Percentiles rank a stretch among this genome's conserved stretches.
Evolutionary conservation across 2,888 invertebrate genomes (phyloP).

Genomic region (Sisyra nigra): DNA sequence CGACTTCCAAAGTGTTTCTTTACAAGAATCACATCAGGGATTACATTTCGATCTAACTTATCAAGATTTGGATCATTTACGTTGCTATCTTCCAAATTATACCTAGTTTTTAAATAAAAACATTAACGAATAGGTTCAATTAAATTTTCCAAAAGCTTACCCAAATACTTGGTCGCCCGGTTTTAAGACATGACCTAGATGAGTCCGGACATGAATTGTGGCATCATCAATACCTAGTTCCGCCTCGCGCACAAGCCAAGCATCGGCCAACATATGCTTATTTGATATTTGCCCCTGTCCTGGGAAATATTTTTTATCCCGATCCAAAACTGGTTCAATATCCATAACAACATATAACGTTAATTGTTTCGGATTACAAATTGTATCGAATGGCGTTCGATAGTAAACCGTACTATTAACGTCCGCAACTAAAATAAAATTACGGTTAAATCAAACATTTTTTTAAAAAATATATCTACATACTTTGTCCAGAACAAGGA

Average conservation of each 20-base stretch:
- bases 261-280: conserved; percentile 81
- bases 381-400: conserved; percentile 69
- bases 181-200: conserved; percentile 84
- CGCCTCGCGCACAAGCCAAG: conserved; percentile 81
- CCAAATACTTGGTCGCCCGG: conserved; percentile 89
- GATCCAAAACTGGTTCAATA: conserved; percentile 59
- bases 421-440: conserved; percentile 54
- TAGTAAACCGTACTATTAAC: conserved; percentile 65
- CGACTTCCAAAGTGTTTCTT: conserved; percentile 77
- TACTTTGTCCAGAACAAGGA: conserved; percentile 70
- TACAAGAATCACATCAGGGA: conserved; percentile 90
- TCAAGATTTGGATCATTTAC: conserved; percentile 84
- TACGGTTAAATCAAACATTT: not conserved
- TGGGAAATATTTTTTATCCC: conserved; percentile 63
- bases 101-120: conserved; percentile 33
- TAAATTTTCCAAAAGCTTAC: conserved; percentile 30
- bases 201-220: conserved; percentile 75
- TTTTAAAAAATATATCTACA: too few species aligned
- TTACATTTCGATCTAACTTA: conserved; percentile 43
- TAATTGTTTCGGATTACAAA: conserved; percentile 83
- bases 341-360: conserved; percentile 92
- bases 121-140: not conserved
- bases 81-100: conserved; percentile 80
- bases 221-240: conserved; percentile 72
- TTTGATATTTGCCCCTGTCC: conserved; percentile 78